phyloP scores from a whole-genome alignment of 2,797 vertebrate species.

The Lepidocolaptes lacrymiger region DNA sequence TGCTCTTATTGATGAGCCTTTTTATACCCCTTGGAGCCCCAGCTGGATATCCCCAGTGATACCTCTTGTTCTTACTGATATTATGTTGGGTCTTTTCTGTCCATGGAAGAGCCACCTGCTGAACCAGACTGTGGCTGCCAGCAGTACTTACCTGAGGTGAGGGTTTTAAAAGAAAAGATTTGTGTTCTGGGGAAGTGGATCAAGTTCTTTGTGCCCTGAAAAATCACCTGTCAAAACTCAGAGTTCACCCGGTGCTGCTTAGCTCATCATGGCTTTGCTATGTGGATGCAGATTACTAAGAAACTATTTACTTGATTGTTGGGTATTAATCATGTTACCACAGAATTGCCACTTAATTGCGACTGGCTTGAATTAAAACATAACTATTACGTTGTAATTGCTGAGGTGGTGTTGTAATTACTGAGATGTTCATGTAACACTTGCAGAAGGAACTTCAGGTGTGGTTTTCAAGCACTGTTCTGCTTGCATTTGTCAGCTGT shows the following conservation, averaged over 20 bases:
- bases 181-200: background rate
- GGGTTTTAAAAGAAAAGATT: background rate
- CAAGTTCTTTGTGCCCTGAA: background rate
- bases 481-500: conserved; percentile 4
- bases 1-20: background rate
- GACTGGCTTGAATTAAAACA: background rate
- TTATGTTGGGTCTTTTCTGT: background rate
- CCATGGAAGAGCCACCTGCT: background rate
- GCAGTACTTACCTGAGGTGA: background rate
- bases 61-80: background rate
- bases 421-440: background rate
- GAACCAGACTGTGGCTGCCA: background rate
- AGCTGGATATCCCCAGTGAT: background rate
- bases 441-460: conserved; percentile 18
- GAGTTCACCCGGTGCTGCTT: background rate
- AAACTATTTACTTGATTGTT: conserved; percentile 33
- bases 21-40: background rate
- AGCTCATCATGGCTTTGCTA: background rate
- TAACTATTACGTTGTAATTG: conserved; percentile 21
- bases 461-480: conserved; percentile 38
- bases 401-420: conserved; percentile 17
- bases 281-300: background rate
- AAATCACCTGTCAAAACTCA: background rate
- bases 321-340: conserved; percentile 12
- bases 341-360: conserved; percentile 2